Percentiles rank a stretch among this genome's conserved stretches.
Evolutionary conservation across 1,140 invertebrate genomes (phyloP).

Genomic region (Drosophila melanica): DNA sequence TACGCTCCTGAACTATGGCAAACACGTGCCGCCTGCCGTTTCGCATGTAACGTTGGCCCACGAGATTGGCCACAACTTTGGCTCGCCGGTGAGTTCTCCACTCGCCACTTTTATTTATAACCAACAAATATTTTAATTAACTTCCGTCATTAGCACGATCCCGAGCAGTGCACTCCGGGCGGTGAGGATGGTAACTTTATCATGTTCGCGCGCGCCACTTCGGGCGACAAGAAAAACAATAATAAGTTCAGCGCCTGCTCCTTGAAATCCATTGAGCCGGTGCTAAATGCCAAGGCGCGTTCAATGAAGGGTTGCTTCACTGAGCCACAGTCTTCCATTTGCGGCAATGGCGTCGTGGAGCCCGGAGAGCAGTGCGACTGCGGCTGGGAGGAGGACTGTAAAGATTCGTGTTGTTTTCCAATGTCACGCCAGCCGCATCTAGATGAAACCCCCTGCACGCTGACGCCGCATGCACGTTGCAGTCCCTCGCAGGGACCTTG

Average conservation of each 20-base stretch:
- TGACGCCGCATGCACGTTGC: slow-evolving; percentile 87
- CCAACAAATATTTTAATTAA: slow-evolving; percentile 12
- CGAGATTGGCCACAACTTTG: slow-evolving; percentile 99
- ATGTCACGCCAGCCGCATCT: slow-evolving; percentile 90
- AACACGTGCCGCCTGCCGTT: slow-evolving; percentile 98
- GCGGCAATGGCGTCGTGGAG: slow-evolving; percentile 98
- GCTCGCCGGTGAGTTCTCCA: slow-evolving; percentile 90
- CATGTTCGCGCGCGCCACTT: slow-evolving; percentile 98
- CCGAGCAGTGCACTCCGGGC: slow-evolving; percentile 94
- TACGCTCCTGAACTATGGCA: slow-evolving; percentile 98
- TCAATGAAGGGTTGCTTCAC: slow-evolving; percentile 96
- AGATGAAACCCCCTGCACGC: slow-evolving; percentile 92
- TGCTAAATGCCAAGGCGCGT: slow-evolving; percentile 95
- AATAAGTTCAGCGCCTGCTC: slow-evolving; percentile 97
- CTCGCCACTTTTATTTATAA: not conserved
- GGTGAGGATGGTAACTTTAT: slow-evolving; percentile 98
- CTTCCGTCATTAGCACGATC: slow-evolving; percentile 93
- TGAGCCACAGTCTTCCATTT: slow-evolving; percentile 94
- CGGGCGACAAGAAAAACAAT: slow-evolving; percentile 98
- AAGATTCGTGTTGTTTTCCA: slow-evolving; percentile 96
- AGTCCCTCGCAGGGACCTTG: slow-evolving; percentile 93
- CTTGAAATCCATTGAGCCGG: slow-evolving; percentile 96
- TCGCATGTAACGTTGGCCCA: slow-evolving; percentile 99
- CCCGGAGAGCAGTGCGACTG: slow-evolving; percentile 98
- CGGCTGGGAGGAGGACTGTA: slow-evolving; percentile 98